A percentile compares a stretch with the other conserved stretches of the same genome.
phyloP scores from a whole-genome alignment of 2,797 vertebrate genomes.

The Myiotriccus ornatus region DNA sequence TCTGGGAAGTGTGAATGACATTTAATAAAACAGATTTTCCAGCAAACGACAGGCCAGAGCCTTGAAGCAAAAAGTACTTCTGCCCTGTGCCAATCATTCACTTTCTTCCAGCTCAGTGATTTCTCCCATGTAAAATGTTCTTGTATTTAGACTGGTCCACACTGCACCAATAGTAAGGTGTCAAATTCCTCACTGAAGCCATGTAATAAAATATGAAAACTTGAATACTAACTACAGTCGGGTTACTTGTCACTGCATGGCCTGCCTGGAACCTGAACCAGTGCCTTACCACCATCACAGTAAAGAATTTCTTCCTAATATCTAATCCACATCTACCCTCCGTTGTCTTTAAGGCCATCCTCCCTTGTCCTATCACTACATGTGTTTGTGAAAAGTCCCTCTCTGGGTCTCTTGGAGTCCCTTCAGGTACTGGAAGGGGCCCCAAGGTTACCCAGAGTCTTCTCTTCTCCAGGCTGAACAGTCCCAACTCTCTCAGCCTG shows the following conservation, averaged over 20 bases:
- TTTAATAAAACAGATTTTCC: conserved; percentile 70
- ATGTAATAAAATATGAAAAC: not conserved
- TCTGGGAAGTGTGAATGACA: conserved; percentile 63
- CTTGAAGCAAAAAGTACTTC: conserved; percentile 65
- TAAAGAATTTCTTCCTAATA: not conserved
- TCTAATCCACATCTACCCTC: not conserved
- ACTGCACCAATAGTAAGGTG: not conserved
- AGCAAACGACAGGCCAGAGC: conserved; percentile 50
- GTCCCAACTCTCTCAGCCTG: not conserved
- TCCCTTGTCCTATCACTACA: not conserved
- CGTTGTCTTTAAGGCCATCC: not conserved
- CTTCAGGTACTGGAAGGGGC: not conserved
- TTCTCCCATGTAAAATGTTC: conserved; percentile 24
- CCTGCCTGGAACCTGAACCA: not conserved
- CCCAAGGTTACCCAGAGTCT: not conserved
- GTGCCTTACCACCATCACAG: not conserved
- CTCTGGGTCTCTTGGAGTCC: not conserved
- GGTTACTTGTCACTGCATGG: not conserved
- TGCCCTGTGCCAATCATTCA: conserved; percentile 61
- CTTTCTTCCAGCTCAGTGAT: conserved; percentile 45
- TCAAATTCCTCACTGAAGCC: not conserved
- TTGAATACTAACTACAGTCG: not conserved
- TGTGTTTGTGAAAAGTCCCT: not conserved
- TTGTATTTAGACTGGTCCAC: conserved; percentile 1
- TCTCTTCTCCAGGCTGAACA: not conserved